Base-by-base conservation (phyloP, 2,113 vertebrate species). In the Vicugna pacos region DNA sequence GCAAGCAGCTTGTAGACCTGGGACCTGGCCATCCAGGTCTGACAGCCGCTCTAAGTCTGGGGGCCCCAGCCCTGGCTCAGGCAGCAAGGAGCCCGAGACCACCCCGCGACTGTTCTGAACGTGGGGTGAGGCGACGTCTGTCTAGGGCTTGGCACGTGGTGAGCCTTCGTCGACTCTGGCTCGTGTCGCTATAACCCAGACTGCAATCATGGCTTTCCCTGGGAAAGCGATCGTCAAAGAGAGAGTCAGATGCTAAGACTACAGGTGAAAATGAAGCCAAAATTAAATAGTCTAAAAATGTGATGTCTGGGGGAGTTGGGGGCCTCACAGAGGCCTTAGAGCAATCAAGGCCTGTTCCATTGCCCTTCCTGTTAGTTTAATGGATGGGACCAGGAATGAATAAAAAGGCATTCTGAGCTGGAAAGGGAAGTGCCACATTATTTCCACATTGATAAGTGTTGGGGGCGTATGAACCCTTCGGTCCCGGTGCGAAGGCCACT, bases 101-200 rank as follows among this genome's bases (percentile, higher is more conserved):
- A 48, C n/a, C 22, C 0, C 2, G 8, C 9, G 52, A n/a, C 28
- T 16, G 5, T 69, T 28, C 35, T 0, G 14, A 26, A 19, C 6
- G 1, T 13, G 2, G 22, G 9, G 19, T 0, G 8, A 2, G 26
- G 6, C 0, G 14, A 6, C 5, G 16, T 35, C 9, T n/a, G 24
- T 3, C 1, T 0, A 3, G 30, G 2, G 26, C 17, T 6, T 11
- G 42, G 38, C 12, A 0, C 0, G 0, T 0, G 12, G 6, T 4
- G 16, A 35, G 6, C 19, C 3, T 14, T 2, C 2, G 0, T 3
- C 54, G 4, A 5, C 16, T 48, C 26, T 0, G 3, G 10, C 67
- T 32, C 5, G 28, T 8, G 13, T 12, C 13, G 0, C 28, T 26
- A 6, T 4, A 0, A 19, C 5, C 54, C 12, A 28, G 16, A 28